Evolutionary conservation across 92 coral and sea anemone species (phyloP), one percentile per base, ranked within the genome.

Genomic region (Nematostella vectensis): DNA sequence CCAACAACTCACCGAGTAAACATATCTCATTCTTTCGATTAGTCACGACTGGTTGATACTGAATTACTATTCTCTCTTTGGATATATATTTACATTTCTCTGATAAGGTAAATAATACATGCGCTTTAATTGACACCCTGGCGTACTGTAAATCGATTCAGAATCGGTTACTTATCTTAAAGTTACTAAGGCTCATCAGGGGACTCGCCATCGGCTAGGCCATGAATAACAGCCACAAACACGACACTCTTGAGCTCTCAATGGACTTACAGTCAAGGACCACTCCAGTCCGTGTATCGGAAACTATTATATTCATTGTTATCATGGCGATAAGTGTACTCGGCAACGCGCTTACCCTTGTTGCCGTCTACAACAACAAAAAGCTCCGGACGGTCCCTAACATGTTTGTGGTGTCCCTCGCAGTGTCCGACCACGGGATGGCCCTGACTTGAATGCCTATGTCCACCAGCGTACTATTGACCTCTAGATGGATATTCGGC

Each of bases 371-470:
- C 18, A 70, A 63, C 26, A 76, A 81, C 59, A 17, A 36, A 15
- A 59, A 26, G 10, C 56, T 75, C 27, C 65, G 65, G 20, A 81
- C 79, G 3, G 24, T 56, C 1, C 66, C 79, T 25, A 81, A 75
- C 28, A 24, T 56, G 31, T 65, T 81, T 59, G 63, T 76, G 1
- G 47, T 71, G 1, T 81, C 88, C 30, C 63, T 81, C 6, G 88
- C 88, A 11, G 36, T 81, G 3, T 59, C 88, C 0, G 88, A 81
- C 42, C 44, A 69, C 24, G 74, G 62, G 9, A 38, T 81, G 51
- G 88, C 69, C 0, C 15, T 64, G 1, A 62, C 67, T 6, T 51
- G 52, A 15, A 28, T 65, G 48, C 88, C 88, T 8, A 47, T 81
- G 0, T 44, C 63, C 3, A 25, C 64, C 19, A 23, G 70, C 0